These are phyloP conservation scores for Andrena hattorfiana DNA, from an alignment of 2,888 invertebrate species.

Conservation along the genomic window DNA sequence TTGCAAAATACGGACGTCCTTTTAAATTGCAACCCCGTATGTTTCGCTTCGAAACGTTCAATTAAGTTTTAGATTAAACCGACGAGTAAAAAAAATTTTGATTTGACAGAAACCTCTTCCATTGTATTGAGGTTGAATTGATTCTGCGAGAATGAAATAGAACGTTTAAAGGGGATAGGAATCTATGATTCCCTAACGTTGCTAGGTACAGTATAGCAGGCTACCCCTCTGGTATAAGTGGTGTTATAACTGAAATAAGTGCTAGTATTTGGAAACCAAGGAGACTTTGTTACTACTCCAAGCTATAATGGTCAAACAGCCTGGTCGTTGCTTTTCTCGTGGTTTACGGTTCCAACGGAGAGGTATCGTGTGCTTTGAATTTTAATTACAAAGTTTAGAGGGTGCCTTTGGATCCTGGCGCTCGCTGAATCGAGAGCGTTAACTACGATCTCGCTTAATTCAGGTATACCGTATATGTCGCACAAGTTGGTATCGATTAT, in stretches of 20 bases:
- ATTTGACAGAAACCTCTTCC: background rate
- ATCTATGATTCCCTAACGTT: background rate
- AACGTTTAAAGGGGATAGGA: background rate
- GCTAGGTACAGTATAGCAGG: background rate
- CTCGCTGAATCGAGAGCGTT: slow-evolving; percentile 44
- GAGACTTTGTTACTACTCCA: slow-evolving; percentile 66
- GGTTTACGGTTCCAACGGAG: slow-evolving; percentile 61
- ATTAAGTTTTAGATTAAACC: slow-evolving; percentile 17
- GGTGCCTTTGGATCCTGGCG: slow-evolving; percentile 27
- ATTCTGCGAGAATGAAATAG: background rate
- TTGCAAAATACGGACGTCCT: background rate
- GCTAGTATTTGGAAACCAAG: slow-evolving; percentile 23
- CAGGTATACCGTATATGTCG: slow-evolving; percentile 4
- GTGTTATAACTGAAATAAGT: slow-evolving; percentile 20
- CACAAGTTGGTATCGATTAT: slow-evolving; percentile 40
- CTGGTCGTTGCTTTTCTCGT: slow-evolving; percentile 58
- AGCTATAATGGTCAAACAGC: slow-evolving; percentile 62
- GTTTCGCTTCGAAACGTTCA: slow-evolving; percentile 4
- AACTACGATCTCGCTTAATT: slow-evolving; percentile 50
- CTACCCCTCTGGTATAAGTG: background rate
- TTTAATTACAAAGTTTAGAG: slow-evolving; percentile 75
- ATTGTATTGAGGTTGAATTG: background rate
- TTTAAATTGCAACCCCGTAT: background rate
- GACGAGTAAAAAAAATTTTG: slow-evolving; percentile 6
- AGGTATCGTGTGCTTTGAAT: slow-evolving; percentile 69